Percentiles rank a stretch among this genome's conserved stretches.
phyloP scores from a whole-genome alignment of 1,140 invertebrate species.

The Phenacoccus solenopsis region DNA sequence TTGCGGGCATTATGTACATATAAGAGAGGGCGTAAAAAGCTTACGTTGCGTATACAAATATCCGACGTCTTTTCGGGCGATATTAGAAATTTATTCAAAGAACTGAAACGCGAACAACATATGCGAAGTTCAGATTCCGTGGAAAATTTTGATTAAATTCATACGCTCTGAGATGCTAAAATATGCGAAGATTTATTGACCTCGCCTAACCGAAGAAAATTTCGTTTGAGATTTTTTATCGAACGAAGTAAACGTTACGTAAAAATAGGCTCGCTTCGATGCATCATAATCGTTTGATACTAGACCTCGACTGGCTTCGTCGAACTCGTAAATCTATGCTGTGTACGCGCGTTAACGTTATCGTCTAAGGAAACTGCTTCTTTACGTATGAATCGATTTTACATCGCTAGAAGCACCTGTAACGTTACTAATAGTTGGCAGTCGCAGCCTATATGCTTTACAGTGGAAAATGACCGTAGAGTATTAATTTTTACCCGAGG shows the following conservation, averaged over 20 bases:
- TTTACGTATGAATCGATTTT: not conserved
- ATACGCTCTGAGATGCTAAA: not conserved
- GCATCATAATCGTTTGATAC: too few relatives aligned
- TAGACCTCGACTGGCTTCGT: too few relatives aligned
- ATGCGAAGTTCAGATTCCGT: not conserved
- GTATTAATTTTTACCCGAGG: too few relatives aligned
- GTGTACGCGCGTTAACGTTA: not conserved
- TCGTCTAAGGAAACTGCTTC: not conserved
- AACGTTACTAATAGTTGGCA: not conserved
- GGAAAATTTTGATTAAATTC: constrained; percentile 3
- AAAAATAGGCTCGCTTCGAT: not conserved
- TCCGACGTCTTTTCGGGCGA: not conserved
- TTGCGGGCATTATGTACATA: not conserved
- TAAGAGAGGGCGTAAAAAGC: not conserved
- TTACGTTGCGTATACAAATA: not conserved
- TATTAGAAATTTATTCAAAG: not conserved
- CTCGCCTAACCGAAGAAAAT: not conserved
- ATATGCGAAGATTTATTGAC: not conserved
- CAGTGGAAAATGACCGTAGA: too few relatives aligned
- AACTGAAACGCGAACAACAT: not conserved
- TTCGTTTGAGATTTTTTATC: not conserved
- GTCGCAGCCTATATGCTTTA: too few relatives aligned
- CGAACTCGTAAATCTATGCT: too few relatives aligned
- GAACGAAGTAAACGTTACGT: not conserved
- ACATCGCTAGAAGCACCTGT: not conserved